Conservation (phyloP, 2,113 vertebrate genomes). For the Solea senegalensis region DNA sequence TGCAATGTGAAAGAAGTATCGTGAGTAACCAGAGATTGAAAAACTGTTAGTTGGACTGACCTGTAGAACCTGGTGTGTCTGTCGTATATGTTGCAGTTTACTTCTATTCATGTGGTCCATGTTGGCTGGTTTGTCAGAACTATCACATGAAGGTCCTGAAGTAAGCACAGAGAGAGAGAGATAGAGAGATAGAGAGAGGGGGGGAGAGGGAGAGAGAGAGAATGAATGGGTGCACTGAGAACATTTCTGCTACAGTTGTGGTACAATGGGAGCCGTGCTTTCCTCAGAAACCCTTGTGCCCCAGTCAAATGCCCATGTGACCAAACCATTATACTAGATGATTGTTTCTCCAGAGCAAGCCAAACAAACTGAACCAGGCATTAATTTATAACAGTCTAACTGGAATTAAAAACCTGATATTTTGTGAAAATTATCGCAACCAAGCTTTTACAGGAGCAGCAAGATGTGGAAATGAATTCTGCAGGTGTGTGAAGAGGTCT, state of each 20-base stretch:
- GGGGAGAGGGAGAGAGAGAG: conserved; percentile 21
- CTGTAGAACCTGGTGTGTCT: conserved; percentile 81
- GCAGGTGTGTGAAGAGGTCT: conserved; percentile 41
- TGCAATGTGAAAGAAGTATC: neutral
- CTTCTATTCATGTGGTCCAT: conserved; percentile 77
- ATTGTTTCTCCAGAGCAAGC: conserved; percentile 60
- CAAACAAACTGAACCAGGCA: conserved; percentile 42
- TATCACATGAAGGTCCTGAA: conserved; percentile 75
- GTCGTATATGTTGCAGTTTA: conserved; percentile 62
- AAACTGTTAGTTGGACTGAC: conserved; percentile 60
- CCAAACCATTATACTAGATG: conserved; percentile 63
- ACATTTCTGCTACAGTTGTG: conserved; percentile 71
- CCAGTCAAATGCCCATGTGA: conserved; percentile 75
- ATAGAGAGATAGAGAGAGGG: conserved; percentile 20
- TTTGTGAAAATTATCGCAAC: neutral
- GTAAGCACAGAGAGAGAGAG: conserved; percentile 3
- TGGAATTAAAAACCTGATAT: neutral
- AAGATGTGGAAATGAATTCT: conserved; percentile 19
- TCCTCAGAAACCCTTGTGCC: conserved; percentile 74
- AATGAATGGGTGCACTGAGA: conserved; percentile 64
- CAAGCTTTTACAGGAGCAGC: neutral
- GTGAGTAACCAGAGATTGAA: too few species aligned
- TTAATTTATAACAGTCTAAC: conserved; percentile 21
- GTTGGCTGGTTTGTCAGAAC: conserved; percentile 62
- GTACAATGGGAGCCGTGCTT: conserved; percentile 76